These are phyloP conservation scores for Melanotaenia parkinsoni DNA, from an alignment of 2,797 vertebrate species.

Conservation along the genomic window DNA sequence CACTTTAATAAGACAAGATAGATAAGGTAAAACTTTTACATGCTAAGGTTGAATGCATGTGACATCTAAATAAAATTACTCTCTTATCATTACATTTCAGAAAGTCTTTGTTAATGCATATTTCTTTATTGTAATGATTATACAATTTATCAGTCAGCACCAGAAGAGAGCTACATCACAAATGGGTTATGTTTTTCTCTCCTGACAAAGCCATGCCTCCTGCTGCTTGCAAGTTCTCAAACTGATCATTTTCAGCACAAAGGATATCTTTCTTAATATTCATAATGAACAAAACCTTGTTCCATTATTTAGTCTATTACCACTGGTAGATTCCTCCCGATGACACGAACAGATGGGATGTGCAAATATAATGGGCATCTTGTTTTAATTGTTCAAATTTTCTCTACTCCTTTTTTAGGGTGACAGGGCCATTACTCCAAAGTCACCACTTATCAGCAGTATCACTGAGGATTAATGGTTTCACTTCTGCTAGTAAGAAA, in stretches of 20 bases:
- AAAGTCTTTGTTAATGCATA: background rate
- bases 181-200: background rate
- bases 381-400: constrained; percentile 99
- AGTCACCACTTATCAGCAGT: constrained; percentile 96
- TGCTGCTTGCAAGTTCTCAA: constrained; percentile 3
- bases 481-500: constrained; percentile 97
- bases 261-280: constrained; percentile 9
- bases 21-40: background rate
- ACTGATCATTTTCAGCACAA: constrained; percentile 10
- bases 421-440: constrained; percentile 98
- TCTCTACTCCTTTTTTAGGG: constrained; percentile 87
- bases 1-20: background rate
- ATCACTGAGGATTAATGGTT: constrained; percentile 99
- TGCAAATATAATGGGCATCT: constrained; percentile 92
- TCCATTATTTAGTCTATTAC: constrained; percentile 54
- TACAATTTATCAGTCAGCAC: background rate
- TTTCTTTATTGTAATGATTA: background rate
- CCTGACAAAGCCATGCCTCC: background rate
- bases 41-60: background rate
- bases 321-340: constrained; percentile 86
- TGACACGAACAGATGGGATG: constrained; percentile 81
- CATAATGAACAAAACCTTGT: constrained; percentile 29
- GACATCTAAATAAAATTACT: background rate
- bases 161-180: background rate
- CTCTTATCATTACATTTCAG: background rate